phyloP scores from a whole-genome alignment of 64 coral and sea anemone genomes.

The Stylophora pistillata region DNA sequence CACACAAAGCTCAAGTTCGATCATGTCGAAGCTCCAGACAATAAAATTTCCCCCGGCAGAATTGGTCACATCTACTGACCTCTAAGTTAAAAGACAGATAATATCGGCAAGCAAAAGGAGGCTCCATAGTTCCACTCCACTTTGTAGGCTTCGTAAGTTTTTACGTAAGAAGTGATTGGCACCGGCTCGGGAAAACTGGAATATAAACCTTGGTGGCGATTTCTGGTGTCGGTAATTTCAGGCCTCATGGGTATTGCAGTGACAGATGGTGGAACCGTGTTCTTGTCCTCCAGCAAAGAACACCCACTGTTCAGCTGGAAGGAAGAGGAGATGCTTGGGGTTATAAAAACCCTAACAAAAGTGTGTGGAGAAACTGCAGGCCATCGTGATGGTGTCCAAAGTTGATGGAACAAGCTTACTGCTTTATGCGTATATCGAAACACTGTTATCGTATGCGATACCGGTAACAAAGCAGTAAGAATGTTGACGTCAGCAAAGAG shows the following conservation, averaged over 20 bases:
- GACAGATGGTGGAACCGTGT: slow-evolving; percentile 41
- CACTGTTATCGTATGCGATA: slow-evolving; percentile 64
- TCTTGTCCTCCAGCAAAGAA: slow-evolving; percentile 51
- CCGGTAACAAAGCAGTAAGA: slow-evolving; percentile 49
- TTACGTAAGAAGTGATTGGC: no score
- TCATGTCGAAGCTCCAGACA: no score
- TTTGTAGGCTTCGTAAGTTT: no score
- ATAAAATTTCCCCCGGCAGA: no score
- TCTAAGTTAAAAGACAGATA: no score
- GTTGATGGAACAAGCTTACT: slow-evolving; percentile 47
- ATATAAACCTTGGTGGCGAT: no score
- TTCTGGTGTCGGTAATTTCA: slow-evolving; percentile 2
- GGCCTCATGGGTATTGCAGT: slow-evolving; percentile 61
- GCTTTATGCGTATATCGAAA: slow-evolving; percentile 42
- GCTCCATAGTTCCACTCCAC: no score
- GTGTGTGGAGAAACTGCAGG: slow-evolving; percentile 36
- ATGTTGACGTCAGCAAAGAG: slow-evolving; percentile 65
- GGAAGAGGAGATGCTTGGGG: slow-evolving; percentile 16
- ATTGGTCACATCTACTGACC: no score
- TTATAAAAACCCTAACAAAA: background rate
- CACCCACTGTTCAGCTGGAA: slow-evolving; percentile 42
- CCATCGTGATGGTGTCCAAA: slow-evolving; percentile 48
- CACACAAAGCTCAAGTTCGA: no score
- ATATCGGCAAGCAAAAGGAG: no score
- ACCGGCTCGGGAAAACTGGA: no score